Conservation (phyloP, 1,140 invertebrate genomes). For the Neodiprion virginianus region DNA sequence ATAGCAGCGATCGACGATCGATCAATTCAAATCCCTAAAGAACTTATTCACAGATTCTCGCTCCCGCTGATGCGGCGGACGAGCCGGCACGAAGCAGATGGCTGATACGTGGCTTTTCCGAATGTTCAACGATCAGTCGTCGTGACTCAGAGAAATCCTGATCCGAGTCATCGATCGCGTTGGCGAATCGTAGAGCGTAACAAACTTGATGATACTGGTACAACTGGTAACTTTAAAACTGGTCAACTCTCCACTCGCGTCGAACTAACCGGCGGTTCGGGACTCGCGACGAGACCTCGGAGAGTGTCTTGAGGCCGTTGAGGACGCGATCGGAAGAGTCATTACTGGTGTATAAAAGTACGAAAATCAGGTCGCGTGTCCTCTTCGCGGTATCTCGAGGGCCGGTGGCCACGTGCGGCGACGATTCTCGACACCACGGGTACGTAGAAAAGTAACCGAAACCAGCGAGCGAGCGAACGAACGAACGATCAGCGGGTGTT, state of each 20-base stretch:
- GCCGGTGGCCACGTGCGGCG: neutral
- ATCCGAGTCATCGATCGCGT: neutral
- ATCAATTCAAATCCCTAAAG: neutral
- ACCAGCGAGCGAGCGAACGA: too few relatives aligned
- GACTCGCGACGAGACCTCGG: too few relatives aligned
- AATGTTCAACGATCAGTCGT: neutral
- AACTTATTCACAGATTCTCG: neutral
- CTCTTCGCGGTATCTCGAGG: neutral
- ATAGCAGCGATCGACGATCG: too few relatives aligned
- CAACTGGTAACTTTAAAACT: neutral
- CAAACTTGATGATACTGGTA: neutral
- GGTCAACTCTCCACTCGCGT: neutral
- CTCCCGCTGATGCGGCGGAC: neutral
- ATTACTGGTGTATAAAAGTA: slow-evolving; percentile 1
- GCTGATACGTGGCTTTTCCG: neutral
- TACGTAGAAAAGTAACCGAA: too few relatives aligned
- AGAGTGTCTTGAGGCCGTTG: too few relatives aligned
- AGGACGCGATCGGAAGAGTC: neutral
- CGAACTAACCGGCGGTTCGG: too few relatives aligned
- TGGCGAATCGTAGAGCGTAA: neutral
- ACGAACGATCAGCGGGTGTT: too few relatives aligned
- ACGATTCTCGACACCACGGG: neutral
- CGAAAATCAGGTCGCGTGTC: neutral
- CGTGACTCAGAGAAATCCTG: neutral
- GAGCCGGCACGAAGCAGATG: too few relatives aligned